Percentiles rank a stretch among this genome's conserved stretches.
These are phyloP conservation scores for Himalopsyche anomala DNA, from an alignment of 2,888 invertebrate genomes.

Conservation along the genomic window DNA sequence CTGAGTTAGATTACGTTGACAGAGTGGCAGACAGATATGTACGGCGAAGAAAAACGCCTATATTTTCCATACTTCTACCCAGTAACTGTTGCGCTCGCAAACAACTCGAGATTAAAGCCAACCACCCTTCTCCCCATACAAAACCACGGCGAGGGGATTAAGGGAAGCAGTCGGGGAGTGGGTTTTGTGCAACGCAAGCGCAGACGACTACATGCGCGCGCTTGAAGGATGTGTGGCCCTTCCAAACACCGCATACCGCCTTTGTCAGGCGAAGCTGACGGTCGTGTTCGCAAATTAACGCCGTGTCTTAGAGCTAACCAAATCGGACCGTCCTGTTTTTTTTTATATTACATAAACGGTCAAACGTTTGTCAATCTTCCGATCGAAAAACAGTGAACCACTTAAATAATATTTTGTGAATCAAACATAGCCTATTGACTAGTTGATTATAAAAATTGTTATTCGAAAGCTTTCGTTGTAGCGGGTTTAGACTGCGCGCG, in stretches of 20 bases:
- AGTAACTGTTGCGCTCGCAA: conserved; percentile 65
- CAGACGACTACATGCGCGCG: conserved; percentile 50
- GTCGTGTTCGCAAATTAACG: conserved; percentile 50
- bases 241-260: conserved; percentile 57
- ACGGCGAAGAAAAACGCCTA: conserved; percentile 16
- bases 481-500: conserved; percentile 37
- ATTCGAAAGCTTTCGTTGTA: conserved; percentile 6
- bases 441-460: conserved; percentile 8
- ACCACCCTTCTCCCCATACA: conserved; percentile 25
- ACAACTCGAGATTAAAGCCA: conserved; percentile 59
- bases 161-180: conserved; percentile 47
- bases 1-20: not conserved
- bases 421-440: not conserved
- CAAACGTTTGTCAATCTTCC: not conserved
- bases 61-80: conserved; percentile 15
- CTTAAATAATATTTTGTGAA: not conserved
- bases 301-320: conserved; percentile 39
- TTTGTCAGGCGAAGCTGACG: conserved; percentile 56
- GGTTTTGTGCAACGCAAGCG: conserved; percentile 54
- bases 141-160: conserved; percentile 9
- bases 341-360: conserved; percentile 27
- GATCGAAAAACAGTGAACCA: not conserved
- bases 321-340: conserved; percentile 45
- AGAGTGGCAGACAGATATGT: conserved; percentile 10
- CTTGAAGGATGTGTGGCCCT: conserved; percentile 40